Percentiles rank a stretch among this genome's conserved stretches.
Conservation (phyloP, 2,113 vertebrate species). For the Brachirus orientalis region DNA sequence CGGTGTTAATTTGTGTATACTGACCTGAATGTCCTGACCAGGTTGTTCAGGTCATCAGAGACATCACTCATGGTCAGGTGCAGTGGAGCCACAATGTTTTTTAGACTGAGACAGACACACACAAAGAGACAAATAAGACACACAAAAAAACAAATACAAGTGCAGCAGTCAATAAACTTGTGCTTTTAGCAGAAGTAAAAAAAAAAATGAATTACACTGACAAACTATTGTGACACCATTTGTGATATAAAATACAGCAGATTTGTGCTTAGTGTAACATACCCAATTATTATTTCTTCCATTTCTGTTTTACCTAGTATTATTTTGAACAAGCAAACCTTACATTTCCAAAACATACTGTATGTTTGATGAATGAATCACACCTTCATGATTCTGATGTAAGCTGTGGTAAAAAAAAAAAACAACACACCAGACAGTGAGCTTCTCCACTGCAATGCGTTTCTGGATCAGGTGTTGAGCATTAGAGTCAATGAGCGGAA, state of each 20-base stretch:
- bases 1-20: constrained; percentile 2
- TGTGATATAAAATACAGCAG: too few relatives aligned
- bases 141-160: not conserved
- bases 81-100: constrained; percentile 85
- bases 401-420: constrained; percentile 48
- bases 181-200: too few relatives aligned
- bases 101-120: constrained; percentile 81
- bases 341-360: too few relatives aligned
- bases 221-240: too few relatives aligned
- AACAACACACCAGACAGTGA: constrained; percentile 86
- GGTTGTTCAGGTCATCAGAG: constrained; percentile 86
- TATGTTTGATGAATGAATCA: too few relatives aligned
- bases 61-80: constrained; percentile 85
- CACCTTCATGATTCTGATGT: not conserved
- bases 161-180: not conserved
- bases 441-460: constrained; percentile 90
- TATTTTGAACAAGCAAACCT: too few relatives aligned
- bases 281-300: too few relatives aligned
- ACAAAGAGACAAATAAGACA: not conserved
- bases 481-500: constrained; percentile 91
- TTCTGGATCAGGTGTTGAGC: constrained; percentile 92
- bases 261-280: too few relatives aligned
- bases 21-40: constrained; percentile 93
- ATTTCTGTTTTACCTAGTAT: too few relatives aligned
- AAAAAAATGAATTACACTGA: not conserved